A percentile compares a stretch with the other conserved stretches of the same genome.
Conservation (phyloP, 2,797 vertebrate genomes). For the Microctenopoma steveboyesi region DNA sequence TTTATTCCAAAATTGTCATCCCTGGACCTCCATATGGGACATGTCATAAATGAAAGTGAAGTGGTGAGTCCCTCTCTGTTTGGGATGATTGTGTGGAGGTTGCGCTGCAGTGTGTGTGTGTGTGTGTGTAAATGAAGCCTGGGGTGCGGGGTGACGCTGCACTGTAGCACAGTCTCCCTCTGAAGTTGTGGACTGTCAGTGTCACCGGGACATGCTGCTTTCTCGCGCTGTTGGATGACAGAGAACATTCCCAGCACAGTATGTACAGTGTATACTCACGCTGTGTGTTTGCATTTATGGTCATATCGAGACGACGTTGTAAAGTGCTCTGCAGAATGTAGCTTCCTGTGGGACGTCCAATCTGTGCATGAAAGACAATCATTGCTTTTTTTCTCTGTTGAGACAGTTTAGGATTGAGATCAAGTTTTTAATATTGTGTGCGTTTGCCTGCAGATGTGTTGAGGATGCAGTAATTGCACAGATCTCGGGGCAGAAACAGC, state of each 20-base stretch:
- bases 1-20: neutral
- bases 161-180: constrained; percentile 41
- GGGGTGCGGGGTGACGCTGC: constrained; percentile 50
- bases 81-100: constrained; percentile 17
- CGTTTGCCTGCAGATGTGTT: constrained; percentile 23
- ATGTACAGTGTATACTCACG: constrained; percentile 12
- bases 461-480: constrained; percentile 17
- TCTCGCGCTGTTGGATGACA: constrained; percentile 44
- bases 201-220: constrained; percentile 54
- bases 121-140: constrained; percentile 24
- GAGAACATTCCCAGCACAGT: constrained; percentile 40
- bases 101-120: constrained; percentile 40
- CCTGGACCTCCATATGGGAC: neutral
- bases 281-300: neutral
- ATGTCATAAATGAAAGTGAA: neutral
- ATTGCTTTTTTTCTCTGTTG: neutral
- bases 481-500: constrained; percentile 21
- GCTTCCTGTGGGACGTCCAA: neutral
- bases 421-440: neutral
- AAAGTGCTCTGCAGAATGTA: neutral
- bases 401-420: neutral
- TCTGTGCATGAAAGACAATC: neutral
- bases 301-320: neutral
- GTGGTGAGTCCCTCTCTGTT: constrained; percentile 11
- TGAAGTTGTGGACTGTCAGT: constrained; percentile 59